Base-by-base conservation (phyloP, 2,113 vertebrate species). In the Parotia lawesii region DNA sequence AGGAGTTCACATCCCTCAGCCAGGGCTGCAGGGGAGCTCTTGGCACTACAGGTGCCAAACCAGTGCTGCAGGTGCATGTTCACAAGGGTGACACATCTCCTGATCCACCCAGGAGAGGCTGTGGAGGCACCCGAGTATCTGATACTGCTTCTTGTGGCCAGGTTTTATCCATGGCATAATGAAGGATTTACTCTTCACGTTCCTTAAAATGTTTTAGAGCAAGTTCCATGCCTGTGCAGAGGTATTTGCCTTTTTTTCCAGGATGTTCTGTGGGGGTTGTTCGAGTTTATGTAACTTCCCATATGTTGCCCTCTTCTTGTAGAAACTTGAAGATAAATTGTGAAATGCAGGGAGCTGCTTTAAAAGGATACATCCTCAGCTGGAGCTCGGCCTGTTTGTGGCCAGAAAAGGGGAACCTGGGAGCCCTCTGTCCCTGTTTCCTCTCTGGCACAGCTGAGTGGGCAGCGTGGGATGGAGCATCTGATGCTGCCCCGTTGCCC, bases 381-480 rank as follows among this genome's bases (percentile, higher is more conserved):
- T 87, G 74, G 62, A 57, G 42, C 78, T 31, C 0, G 0, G 35
- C 42, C 47, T 87, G 33, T 45, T 50, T 60, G 51, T 67, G 85
- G 80, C 57, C 29, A 85, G 70, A 31, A 92, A 88, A 94, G 85
- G 64, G 86, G 94, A 94, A 93, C 37, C 25, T 33, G 3, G 6
- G 40, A 80, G 64, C 53, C n/a, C 27, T 71, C 29, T 62, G 65
- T 61, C 70, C 70, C 58, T 5, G 4, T 60, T 70, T 86, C 54
- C 31, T 81, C 24, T 29, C 22, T 58, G 15, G 0, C 79, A 23
- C 48, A 74, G 93, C 94, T 90, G 79, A 73, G 65, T 4, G 45
- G 90, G 91, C 79, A 76, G 57, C 2, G 0, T 54, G 87, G 80
- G 42, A 67, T 62, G 81, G 47, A 75, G 87, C 83, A 74, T 2